A percentile compares a stretch with the other conserved stretches of the same genome.
Conservation (phyloP, 2,888 invertebrate species). For the Herminia tarsipennalis region DNA sequence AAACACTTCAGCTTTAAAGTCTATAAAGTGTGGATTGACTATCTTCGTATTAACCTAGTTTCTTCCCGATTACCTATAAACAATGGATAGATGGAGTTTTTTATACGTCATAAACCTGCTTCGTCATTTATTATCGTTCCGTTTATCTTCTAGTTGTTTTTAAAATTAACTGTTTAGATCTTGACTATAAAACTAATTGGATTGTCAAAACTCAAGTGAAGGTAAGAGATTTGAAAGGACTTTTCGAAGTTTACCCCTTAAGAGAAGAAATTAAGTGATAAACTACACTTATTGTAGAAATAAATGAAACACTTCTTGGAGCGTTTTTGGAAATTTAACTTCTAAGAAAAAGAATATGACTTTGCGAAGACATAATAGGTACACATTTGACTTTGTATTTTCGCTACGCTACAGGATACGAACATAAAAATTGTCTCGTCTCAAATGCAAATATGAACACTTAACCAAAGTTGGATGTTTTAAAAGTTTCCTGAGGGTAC, state of each 20-base stretch:
- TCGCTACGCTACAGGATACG: constrained; percentile 15
- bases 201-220: too few relatives aligned
- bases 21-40: constrained; percentile 4
- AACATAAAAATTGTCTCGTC: constrained; percentile 26
- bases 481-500: constrained; percentile 38
- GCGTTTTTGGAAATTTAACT: too few relatives aligned
- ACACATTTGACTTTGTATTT: not conserved
- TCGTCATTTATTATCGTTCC: not conserved
- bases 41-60: constrained; percentile 6
- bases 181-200: too few relatives aligned
- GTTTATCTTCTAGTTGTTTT: too few relatives aligned
- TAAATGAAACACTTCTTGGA: too few relatives aligned
- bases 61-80: constrained; percentile 7
- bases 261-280: too few relatives aligned
- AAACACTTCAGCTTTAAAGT: constrained; percentile 2
- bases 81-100: not conserved
- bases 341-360: too few relatives aligned
- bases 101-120: constrained; percentile 6
- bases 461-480: constrained; percentile 33
- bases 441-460: constrained; percentile 29
- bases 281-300: too few relatives aligned
- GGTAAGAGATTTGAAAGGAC: too few relatives aligned
- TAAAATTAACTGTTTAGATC: too few relatives aligned
- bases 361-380: too few relatives aligned
- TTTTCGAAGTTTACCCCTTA: too few relatives aligned